Evolutionary conservation across 2,113 vertebrate genomes (phyloP).

Genomic region (Reinhardtius hippoglossoides): DNA sequence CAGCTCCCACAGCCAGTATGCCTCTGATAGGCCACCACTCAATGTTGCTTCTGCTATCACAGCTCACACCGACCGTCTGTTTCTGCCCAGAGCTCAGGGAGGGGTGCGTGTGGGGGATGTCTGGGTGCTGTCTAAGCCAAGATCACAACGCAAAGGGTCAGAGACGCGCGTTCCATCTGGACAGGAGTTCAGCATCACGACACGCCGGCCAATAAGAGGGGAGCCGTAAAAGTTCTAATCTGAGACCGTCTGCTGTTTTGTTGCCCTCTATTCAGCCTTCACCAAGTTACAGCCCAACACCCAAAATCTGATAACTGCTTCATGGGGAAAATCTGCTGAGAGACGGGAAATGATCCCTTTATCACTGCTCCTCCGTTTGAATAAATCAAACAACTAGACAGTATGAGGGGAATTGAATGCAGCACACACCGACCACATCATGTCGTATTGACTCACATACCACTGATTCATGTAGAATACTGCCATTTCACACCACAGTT

Average conservation of each 20-base stretch:
- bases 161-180: slow-evolving; percentile 28
- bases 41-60: slow-evolving; percentile 65
- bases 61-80: slow-evolving; percentile 49
- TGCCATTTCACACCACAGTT: not conserved
- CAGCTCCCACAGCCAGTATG: slow-evolving; percentile 61
- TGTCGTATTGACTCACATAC: not conserved
- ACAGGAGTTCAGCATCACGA: slow-evolving; percentile 28
- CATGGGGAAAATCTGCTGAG: not conserved
- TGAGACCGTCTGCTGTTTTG: slow-evolving; percentile 27
- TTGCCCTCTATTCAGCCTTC: not conserved
- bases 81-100: slow-evolving; percentile 50
- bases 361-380: not conserved
- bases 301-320: slow-evolving; percentile 6
- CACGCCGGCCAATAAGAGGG: not conserved
- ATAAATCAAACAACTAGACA: not conserved
- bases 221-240: slow-evolving; percentile 10
- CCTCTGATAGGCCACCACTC: slow-evolving; percentile 67
- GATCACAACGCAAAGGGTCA: slow-evolving; percentile 46
- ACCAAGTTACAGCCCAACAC: not conserved
- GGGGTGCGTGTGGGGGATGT: not conserved
- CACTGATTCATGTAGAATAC: not conserved
- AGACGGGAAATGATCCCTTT: not conserved
- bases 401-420: not conserved
- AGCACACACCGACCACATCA: not conserved
- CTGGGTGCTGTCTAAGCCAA: slow-evolving; percentile 40